Evolutionary conservation across 2,797 vertebrate genomes (phyloP).

Genomic region (Orestias chungarensis): DNA sequence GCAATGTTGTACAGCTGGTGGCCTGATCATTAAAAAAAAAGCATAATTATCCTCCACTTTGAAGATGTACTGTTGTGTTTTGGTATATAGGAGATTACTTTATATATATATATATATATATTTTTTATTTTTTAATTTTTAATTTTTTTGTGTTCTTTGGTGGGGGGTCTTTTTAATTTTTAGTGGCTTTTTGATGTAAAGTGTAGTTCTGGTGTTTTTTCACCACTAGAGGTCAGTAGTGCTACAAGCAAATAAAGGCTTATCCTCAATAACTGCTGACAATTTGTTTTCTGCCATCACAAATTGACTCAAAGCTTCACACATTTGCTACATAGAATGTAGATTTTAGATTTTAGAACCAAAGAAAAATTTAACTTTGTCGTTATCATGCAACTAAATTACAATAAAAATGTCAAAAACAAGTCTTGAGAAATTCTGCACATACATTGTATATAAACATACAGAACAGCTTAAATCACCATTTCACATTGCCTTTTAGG

Average conservation of each 20-base stretch:
- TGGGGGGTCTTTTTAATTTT: no score
- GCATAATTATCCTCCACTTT: no score
- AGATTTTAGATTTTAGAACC: background rate
- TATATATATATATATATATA: no score
- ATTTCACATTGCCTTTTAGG: background rate
- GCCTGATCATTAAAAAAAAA: no score
- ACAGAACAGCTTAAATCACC: background rate
- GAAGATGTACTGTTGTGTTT: no score
- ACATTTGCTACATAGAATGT: no score
- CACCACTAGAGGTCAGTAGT: constrained; percentile 7
- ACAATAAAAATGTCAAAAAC: background rate
- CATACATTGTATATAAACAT: background rate
- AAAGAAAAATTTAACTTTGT: background rate
- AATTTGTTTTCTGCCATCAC: no score
- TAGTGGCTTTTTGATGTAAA: background rate
- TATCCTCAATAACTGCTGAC: no score
- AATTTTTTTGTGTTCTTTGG: background rate
- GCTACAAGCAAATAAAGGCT: background rate
- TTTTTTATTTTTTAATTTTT: background rate
- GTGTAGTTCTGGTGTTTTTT: background rate
- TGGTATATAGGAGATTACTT: no score
- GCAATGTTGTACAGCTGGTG: background rate
- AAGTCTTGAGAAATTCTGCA: background rate
- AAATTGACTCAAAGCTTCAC: no score
- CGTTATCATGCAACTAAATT: background rate